Base-by-base conservation (phyloP, 1,140 invertebrate genomes). In the Bombus balteatus region DNA sequence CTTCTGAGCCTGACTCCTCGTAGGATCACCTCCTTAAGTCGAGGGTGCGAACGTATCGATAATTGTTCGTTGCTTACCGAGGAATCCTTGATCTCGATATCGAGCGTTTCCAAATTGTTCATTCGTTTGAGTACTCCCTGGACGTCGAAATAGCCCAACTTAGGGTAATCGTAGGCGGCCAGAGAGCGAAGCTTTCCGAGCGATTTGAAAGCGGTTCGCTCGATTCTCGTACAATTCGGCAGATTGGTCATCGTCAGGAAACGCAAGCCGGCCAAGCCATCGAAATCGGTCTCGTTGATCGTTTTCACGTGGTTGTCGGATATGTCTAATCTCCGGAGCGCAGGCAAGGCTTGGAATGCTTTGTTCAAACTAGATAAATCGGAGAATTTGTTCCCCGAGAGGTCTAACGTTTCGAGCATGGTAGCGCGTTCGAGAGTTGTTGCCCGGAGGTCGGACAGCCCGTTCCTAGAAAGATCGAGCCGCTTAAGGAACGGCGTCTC, bases 1-100 rank as follows among this genome's bases (percentile, higher is more conserved):
- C 96, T 97, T 89, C 96, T 96, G 12, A 99, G 93, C 87, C 97
- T 95, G 43, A 96, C 96, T 0, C 98, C 98, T 77, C 97, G 96
- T 39, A 99, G 95, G 47, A 97, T 97, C 74, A 99, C 93, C 85
- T 96, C 96, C 86, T 96, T 96, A 0, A 99, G 95, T n/a, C 98
- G 95, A 9, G 98, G 97, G 94, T 98, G 97, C 90, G 97, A 96
- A 32, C 97, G 96, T 0, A 97, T 96, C 83, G 97, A 97, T 25
- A 99, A 94, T 92, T 98, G 98, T 92, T 98, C 98, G 86, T 97
- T 97, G 43, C 98, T 97, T 71, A 98, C 96, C 71, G 96, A 96
- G 0, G 97, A 94, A 92, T 98, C 98, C 93, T 98, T 98, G 2
- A 98, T 96, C 95, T 99, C 98, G 73, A 98, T 97, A 88, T 98